These are phyloP conservation scores for Leptopilina myrica DNA, from an alignment of 2,888 invertebrate genomes.

Conservation along the genomic window DNA sequence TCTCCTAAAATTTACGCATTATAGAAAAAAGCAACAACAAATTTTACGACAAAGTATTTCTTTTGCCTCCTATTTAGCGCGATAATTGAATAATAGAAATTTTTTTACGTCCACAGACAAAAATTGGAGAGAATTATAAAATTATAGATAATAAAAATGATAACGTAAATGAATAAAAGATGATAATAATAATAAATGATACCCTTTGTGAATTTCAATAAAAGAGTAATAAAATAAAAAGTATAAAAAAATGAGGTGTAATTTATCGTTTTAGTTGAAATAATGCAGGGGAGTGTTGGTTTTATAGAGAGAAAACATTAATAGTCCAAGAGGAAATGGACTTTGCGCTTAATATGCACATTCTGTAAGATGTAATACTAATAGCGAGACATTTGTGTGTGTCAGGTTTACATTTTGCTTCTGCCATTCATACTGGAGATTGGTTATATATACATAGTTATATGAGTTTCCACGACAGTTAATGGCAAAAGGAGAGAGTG, in stretches of 20 bases:
- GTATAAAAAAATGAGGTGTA: too few species aligned
- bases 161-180: too few species aligned
- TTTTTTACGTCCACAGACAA: too few species aligned
- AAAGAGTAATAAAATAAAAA: too few species aligned
- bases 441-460: neutral
- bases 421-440: neutral
- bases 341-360: constrained; percentile 33
- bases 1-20: neutral
- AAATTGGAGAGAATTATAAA: too few species aligned
- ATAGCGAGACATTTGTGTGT: constrained; percentile 15
- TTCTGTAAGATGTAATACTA: constrained; percentile 32
- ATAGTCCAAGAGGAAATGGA: constrained; percentile 20
- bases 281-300: neutral
- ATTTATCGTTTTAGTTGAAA: neutral
- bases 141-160: too few species aligned
- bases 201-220: too few species aligned
- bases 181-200: too few species aligned
- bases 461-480: constrained; percentile 2
- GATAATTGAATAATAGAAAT: too few species aligned
- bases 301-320: constrained; percentile 20
- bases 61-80: neutral
- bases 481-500: neutral
- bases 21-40: neutral
- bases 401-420: constrained; percentile 8
- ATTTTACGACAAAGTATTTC: neutral